These are phyloP conservation scores for Siniperca chuatsi DNA, from an alignment of 2,113 vertebrate species.

Conservation along the genomic window DNA sequence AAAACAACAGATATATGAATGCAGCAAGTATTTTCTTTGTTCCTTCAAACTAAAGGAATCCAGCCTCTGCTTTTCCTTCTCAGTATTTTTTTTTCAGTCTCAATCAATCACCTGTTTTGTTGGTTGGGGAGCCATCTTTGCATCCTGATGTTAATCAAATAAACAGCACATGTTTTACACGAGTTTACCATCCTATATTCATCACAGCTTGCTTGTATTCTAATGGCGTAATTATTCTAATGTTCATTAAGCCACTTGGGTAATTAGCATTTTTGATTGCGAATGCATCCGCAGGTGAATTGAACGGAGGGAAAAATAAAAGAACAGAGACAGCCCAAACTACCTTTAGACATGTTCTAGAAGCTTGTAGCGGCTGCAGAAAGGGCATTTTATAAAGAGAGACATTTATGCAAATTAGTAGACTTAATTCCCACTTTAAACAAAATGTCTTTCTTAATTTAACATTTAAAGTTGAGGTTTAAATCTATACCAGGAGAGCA, in stretches of 20 bases:
- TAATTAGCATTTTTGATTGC: conserved; percentile 82
- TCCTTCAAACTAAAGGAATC: conserved; percentile 26
- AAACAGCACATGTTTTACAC: conserved; percentile 78
- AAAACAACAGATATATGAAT: neutral
- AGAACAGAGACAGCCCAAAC: conserved; percentile 34
- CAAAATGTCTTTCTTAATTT: neutral
- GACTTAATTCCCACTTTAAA: conserved; percentile 2
- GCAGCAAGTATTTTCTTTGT: neutral
- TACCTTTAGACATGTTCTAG: conserved; percentile 29
- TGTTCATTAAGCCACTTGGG: conserved; percentile 81
- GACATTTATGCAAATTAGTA: neutral
- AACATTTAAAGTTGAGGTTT: neutral
- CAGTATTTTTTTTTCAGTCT: conserved; percentile 36
- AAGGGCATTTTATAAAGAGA: neutral
- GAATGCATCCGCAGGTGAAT: conserved; percentile 73
- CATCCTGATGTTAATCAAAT: conserved; percentile 72
- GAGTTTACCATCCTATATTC: conserved; percentile 69
- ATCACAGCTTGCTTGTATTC: conserved; percentile 72
- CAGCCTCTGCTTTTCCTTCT: conserved; percentile 19
- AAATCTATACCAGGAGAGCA: neutral
- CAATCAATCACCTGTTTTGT: conserved; percentile 70
- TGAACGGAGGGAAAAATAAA: conserved; percentile 42
- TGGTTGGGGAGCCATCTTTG: conserved; percentile 67
- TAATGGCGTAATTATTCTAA: conserved; percentile 81
- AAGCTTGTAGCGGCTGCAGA: neutral